A percentile compares a stretch with the other conserved stretches of the same genome.
Evolutionary conservation across 2,888 invertebrate genomes (phyloP).

Genomic region (Chamaedrilus cognettii): DNA sequence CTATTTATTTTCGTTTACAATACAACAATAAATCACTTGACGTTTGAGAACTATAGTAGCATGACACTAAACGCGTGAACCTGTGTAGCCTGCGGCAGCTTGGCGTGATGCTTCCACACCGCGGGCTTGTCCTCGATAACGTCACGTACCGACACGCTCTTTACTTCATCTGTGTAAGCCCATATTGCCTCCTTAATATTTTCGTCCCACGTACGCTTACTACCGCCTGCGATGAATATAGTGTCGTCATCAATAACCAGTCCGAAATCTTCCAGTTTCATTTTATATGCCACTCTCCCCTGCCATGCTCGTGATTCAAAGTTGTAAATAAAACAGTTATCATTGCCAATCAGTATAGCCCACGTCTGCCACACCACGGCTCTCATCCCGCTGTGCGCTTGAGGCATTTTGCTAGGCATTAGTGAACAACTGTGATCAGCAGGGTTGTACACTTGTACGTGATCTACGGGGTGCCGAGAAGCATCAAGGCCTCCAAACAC

Average conservation of each 20-base stretch:
- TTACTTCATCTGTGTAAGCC: not conserved
- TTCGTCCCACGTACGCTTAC: not conserved
- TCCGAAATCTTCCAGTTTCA: not conserved
- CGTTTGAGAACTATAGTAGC: no score
- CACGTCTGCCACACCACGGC: not conserved
- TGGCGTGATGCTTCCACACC: constrained; percentile 4
- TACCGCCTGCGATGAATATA: not conserved
- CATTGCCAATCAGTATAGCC: not conserved
- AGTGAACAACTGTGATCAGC: not conserved
- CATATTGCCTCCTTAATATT: not conserved
- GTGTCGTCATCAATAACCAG: not conserved
- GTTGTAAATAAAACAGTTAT: not conserved
- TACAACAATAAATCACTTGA: no score
- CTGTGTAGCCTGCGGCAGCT: not conserved
- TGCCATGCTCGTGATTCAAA: not conserved
- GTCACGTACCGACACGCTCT: not conserved
- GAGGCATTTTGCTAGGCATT: not conserved
- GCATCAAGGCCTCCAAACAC: not conserved
- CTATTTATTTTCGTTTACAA: no score
- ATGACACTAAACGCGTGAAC: not conserved
- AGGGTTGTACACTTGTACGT: not conserved
- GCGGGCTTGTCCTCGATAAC: not conserved
- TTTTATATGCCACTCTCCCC: not conserved
- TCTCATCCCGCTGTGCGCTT: not conserved
- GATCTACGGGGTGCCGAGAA: no score